Evolutionary conservation across 1,140 invertebrate species (phyloP).

Genomic region (Anoplophora glabripennis): DNA sequence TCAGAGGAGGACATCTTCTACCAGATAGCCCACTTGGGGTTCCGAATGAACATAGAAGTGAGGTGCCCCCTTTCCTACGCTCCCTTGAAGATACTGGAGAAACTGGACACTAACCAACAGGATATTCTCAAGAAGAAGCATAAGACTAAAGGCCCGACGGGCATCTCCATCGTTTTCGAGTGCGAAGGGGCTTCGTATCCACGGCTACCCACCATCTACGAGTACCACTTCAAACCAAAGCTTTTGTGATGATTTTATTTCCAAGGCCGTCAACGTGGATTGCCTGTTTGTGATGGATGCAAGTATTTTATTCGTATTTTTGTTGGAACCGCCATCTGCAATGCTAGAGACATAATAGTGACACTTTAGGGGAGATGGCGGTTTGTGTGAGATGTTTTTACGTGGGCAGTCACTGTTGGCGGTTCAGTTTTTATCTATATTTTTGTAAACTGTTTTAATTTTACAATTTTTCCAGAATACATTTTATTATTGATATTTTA

Average conservation of each 20-base stretch:
- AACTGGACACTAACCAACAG: conserved; percentile 4
- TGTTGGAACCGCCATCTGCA: no score
- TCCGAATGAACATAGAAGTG: conserved; percentile 28
- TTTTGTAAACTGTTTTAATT: conserved; percentile 8
- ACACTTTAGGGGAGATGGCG: not conserved
- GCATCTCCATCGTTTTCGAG: conserved; percentile 28
- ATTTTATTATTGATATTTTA: conserved; percentile 5
- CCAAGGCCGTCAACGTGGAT: not conserved
- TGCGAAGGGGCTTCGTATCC: conserved; percentile 34
- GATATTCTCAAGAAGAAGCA: conserved; percentile 12
- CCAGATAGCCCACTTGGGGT: conserved; percentile 31
- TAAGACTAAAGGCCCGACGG: conserved; percentile 12
- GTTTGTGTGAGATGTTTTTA: not conserved
- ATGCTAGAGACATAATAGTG: no score
- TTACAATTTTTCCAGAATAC: conserved; percentile 9
- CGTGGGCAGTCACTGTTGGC: not conserved
- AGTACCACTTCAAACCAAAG: conserved; percentile 21
- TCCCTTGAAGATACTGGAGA: conserved; percentile 27
- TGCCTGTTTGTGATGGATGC: not conserved
- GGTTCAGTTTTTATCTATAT: conserved; percentile 4
- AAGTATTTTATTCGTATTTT: no score
- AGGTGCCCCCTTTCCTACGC: conserved; percentile 30
- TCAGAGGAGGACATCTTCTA: conserved; percentile 27
- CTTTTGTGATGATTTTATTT: conserved; percentile 11
- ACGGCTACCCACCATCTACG: conserved; percentile 27